Evolutionary conservation across 2,797 vertebrate genomes (phyloP).

Genomic region (Chiloscyllium punctatum): DNA sequence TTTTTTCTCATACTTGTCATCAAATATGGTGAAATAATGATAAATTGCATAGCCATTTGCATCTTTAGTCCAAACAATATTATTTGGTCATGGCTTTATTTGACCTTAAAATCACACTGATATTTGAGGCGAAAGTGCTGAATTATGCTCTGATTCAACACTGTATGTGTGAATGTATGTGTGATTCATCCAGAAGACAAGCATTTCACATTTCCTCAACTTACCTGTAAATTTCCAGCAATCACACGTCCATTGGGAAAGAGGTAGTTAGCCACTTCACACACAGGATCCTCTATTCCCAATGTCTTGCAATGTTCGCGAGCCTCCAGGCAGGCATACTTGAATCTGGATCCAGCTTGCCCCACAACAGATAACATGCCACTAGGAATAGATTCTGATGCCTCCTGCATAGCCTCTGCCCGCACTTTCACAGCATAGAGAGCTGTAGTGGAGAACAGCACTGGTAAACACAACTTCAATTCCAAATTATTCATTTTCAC

Average conservation of each 20-base stretch:
- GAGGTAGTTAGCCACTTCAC: conserved; percentile 79
- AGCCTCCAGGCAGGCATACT: conserved; percentile 73
- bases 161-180: neutral
- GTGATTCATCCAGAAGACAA: neutral
- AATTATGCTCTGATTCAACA: neutral
- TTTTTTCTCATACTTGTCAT: neutral
- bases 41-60: neutral
- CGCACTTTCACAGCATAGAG: conserved; percentile 82
- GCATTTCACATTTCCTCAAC: neutral
- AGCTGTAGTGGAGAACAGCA: conserved; percentile 53
- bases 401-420: conserved; percentile 88
- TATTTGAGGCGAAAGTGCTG: neutral
- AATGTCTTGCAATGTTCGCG: conserved; percentile 70
- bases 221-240: conserved; percentile 81
- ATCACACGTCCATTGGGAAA: conserved; percentile 87
- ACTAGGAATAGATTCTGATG: conserved; percentile 70
- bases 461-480: neutral
- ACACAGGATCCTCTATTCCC: conserved; percentile 72
- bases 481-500: neutral
- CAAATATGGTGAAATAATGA: neutral
- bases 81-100: neutral
- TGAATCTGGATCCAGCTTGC: conserved; percentile 64
- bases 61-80: neutral
- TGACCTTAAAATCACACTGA: neutral
- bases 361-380: conserved; percentile 88